phyloP scores from a whole-genome alignment of 2,888 invertebrate species.

The Halocaridina rubra region DNA sequence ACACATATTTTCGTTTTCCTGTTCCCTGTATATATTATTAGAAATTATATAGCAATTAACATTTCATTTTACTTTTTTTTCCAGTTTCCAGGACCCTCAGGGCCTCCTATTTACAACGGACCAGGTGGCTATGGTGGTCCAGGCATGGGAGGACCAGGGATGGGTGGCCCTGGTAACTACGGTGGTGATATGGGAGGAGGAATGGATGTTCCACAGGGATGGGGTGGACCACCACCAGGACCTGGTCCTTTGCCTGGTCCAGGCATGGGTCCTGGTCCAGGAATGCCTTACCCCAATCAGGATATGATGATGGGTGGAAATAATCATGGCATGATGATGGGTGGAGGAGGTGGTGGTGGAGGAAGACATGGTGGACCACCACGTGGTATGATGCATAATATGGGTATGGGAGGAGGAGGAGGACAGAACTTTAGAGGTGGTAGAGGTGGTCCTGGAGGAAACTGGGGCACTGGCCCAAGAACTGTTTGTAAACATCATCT shows the following conservation, averaged over 20 bases:
- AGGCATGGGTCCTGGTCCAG: background rate
- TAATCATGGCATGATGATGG: conserved; percentile 36
- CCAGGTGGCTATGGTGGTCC: conserved; percentile 1
- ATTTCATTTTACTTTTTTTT: background rate
- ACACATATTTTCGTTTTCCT: no score
- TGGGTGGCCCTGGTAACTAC: conserved; percentile 11
- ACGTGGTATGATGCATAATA: conserved; percentile 44
- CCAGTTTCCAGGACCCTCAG: background rate
- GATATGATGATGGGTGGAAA: conserved; percentile 43
- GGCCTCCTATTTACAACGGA: no score
- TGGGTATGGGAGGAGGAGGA: conserved; percentile 37
- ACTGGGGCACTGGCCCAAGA: conserved; percentile 14
- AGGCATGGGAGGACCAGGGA: background rate
- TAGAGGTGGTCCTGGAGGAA: conserved; percentile 4
- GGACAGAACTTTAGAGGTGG: conserved; percentile 32
- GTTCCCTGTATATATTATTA: no score
- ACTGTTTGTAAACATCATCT: conserved; percentile 82
- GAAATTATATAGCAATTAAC: background rate
- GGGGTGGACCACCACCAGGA: conserved; percentile 45
- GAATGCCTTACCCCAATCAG: conserved; percentile 57
- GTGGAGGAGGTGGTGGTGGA: background rate
- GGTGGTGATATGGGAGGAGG: conserved; percentile 24
- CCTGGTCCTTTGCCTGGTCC: no score
- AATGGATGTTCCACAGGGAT: conserved; percentile 26
- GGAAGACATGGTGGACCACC: conserved; percentile 23